Base-by-base conservation (phyloP, 2,797 vertebrate species). In the Morus bassanus region DNA sequence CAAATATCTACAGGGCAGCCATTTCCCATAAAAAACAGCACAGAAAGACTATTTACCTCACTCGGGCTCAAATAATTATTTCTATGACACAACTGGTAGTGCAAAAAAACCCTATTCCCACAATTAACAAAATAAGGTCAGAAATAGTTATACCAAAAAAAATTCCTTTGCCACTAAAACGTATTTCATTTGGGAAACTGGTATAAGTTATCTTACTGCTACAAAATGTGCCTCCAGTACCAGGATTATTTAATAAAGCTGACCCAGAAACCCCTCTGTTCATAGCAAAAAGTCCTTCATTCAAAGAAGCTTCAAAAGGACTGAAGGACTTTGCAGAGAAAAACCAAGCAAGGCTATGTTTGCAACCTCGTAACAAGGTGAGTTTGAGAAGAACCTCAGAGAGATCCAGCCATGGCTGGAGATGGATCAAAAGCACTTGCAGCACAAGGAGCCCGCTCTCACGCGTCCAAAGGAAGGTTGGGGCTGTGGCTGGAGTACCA, bases 221-320 rank as follows among this genome's bases (percentile, higher is more conserved):
- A 61, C 37, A 80, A 85, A 74, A 85, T 24, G 22, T 74, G 23
- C 51, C 63, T 65, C 76, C 63, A 87, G 74, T 56, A 73, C 30
- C 28, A 61, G 25, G 37, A 54, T 80, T 75, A 65, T 65, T 72
- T 74, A 67, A 85, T 37, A 76, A 63, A 77, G 48, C 75, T 95
- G 85, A 89, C 72, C 53, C 85, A 95, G 81, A 93, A 96, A 89
- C 17, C 7, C 5, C 10, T 61, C 56, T 89, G 68, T 46, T 45
- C 35, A 82, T 28, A 85, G 56, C 18, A 45, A 95, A 48, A 95
- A 83, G 79, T 33, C 23, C 53, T 93, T 54, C 0, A 0, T 80
- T 80, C 91, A 92, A 91, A 93, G 65, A 37, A 80, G 8, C 56
- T 18, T 79, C 86, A 67, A 94, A 92, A 72, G 68, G 87, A 45